Conservation (phyloP, 2,113 vertebrate species). For the Nothocercus nigrocapillus region DNA sequence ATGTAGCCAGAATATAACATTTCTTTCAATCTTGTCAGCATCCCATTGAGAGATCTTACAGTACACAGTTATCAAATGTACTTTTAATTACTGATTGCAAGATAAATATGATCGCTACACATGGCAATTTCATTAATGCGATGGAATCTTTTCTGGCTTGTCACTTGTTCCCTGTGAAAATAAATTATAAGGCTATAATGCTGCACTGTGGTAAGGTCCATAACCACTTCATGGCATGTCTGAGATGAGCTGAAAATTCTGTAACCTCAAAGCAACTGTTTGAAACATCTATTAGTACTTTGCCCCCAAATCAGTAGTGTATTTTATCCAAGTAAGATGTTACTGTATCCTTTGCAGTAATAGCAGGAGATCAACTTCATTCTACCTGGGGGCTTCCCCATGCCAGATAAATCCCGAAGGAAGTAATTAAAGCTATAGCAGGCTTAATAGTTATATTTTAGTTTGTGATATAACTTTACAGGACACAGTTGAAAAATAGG, state of each 20-base stretch:
- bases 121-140: neutral
- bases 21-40: neutral
- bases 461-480: neutral
- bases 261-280: neutral
- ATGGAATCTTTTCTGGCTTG: neutral
- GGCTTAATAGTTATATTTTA: slow-evolving; percentile 3
- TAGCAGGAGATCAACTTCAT: neutral
- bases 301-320: neutral
- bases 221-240: neutral
- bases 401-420: slow-evolving; percentile 3
- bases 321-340: neutral
- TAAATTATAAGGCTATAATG: neutral
- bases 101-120: neutral
- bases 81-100: neutral
- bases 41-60: neutral
- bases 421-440: slow-evolving; percentile 41
- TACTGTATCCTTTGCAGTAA: neutral
- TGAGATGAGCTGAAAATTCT: slow-evolving; percentile 9
- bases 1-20: neutral
- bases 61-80: neutral
- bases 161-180: slow-evolving; percentile 16
- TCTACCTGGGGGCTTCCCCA: neutral
- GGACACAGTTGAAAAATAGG: neutral
- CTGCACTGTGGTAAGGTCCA: neutral
- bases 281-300: neutral